Percentiles rank a stretch among this genome's conserved stretches.
Evolutionary conservation across 1,140 invertebrate genomes (phyloP).

Genomic region (Scaptomyza hsui): DNA sequence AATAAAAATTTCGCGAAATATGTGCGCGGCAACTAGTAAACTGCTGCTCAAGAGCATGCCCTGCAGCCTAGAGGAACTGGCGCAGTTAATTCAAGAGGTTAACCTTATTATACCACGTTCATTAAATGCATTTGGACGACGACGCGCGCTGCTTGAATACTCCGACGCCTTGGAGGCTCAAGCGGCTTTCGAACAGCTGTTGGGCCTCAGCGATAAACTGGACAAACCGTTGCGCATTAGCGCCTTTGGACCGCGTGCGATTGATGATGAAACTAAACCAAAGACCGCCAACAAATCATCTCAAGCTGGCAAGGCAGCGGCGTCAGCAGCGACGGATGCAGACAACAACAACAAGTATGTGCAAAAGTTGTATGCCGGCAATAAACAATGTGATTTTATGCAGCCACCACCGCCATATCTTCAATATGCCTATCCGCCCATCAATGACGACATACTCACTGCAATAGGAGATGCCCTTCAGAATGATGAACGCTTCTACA

Average conservation of each 20-base stretch:
- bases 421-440: constrained; percentile 90
- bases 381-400: constrained; percentile 87
- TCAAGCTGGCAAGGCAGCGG: constrained; percentile 22
- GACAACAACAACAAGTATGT: constrained; percentile 87
- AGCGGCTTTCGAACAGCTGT: constrained; percentile 50
- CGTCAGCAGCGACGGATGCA: not conserved
- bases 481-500: constrained; percentile 92
- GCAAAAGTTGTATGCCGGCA: constrained; percentile 88
- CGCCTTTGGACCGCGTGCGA: constrained; percentile 36
- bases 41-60: constrained; percentile 75
- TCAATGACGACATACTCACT: constrained; percentile 89
- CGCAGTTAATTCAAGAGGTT: constrained; percentile 53
- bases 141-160: constrained; percentile 59
- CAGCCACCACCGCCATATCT: constrained; percentile 90
- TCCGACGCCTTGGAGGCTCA: constrained; percentile 36
- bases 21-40: constrained; percentile 52
- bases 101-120: constrained; percentile 51
- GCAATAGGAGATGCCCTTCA: constrained; percentile 92
- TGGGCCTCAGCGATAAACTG: constrained; percentile 42
- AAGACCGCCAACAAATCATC: constrained; percentile 49
- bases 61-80: constrained; percentile 62
- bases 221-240: constrained; percentile 61
- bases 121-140: constrained; percentile 54
- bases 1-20: constrained; percentile 24
- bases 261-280: not conserved